These are phyloP conservation scores for Anthopleura xanthogrammica DNA, from an alignment of 92 coral and sea anemone genomes.

Conservation along the genomic window DNA sequence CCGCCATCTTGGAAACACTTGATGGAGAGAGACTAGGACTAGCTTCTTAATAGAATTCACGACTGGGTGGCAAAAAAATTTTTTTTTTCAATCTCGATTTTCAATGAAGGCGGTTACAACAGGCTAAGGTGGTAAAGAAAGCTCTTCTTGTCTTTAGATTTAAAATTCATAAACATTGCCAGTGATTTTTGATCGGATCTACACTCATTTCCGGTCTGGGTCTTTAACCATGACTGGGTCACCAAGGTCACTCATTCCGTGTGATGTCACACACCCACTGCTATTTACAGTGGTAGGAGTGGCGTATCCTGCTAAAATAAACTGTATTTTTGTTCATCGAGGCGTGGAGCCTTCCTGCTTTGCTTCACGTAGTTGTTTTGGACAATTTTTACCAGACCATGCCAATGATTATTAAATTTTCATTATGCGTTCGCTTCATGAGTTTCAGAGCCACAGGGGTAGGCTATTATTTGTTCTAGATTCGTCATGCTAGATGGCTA, in stretches of 20 bases:
- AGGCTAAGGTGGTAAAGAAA: background rate
- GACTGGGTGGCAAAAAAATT: no score
- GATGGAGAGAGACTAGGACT: constrained; percentile 8
- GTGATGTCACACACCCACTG: background rate
- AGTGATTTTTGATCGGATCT: background rate
- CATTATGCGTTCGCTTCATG: no score
- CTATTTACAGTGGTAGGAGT: background rate
- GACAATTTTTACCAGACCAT: background rate
- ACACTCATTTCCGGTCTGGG: constrained; percentile 1
- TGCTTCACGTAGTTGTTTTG: background rate
- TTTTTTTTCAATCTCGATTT: no score
- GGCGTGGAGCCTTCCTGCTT: background rate
- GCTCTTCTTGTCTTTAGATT: background rate
- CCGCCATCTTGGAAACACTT: constrained; percentile 39
- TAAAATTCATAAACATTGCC: background rate
- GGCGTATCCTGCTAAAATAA: background rate
- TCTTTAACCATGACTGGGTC: background rate
- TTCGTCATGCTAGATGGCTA: no score
- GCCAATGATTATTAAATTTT: no score
- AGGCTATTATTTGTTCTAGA: no score
- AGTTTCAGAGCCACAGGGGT: no score
- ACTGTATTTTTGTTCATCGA: background rate
- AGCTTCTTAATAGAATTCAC: background rate
- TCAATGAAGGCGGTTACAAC: no score
- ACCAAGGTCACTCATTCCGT: background rate